Conservation (phyloP, 2,888 invertebrate species). For the Spodoptera picta region DNA sequence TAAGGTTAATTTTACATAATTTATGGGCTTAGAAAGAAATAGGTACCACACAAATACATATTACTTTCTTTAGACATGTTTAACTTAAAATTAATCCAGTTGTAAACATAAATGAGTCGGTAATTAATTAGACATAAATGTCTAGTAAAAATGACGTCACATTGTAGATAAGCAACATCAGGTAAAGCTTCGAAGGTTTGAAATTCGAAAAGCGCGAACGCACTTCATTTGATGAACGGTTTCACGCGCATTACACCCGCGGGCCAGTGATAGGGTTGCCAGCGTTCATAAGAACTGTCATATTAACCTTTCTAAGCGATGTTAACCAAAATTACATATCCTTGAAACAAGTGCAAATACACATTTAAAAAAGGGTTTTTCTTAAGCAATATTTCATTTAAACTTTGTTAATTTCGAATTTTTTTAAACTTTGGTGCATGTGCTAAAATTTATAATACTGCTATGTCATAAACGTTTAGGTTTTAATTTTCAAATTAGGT, state of each 20-base stretch:
- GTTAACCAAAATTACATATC: constrained; percentile 14
- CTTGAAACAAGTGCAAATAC: constrained; percentile 12
- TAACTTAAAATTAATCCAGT: no score
- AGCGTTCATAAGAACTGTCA: constrained; percentile 47
- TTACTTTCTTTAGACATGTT: no score
- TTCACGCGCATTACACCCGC: constrained; percentile 74
- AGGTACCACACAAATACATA: no score
- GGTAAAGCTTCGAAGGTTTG: constrained; percentile 58
- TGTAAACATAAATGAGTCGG: neutral
- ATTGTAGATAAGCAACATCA: constrained; percentile 28
- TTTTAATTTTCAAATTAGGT: no score
- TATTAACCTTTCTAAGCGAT: constrained; percentile 39
- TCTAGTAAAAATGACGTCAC: constrained; percentile 41
- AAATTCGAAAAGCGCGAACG: constrained; percentile 63
- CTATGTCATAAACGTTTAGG: no score
- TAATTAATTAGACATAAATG: constrained; percentile 40
- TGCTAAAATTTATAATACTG: no score
- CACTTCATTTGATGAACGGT: constrained; percentile 72
- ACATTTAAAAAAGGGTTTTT: no score
- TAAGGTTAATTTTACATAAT: neutral
- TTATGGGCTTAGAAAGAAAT: no score
- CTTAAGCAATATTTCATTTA: no score
- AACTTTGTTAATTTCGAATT: no score
- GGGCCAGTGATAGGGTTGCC: constrained; percentile 65
- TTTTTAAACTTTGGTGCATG: no score